These are phyloP conservation scores for Pasiphila rectangulata DNA, from an alignment of 2,888 invertebrate species.

Conservation along the genomic window DNA sequence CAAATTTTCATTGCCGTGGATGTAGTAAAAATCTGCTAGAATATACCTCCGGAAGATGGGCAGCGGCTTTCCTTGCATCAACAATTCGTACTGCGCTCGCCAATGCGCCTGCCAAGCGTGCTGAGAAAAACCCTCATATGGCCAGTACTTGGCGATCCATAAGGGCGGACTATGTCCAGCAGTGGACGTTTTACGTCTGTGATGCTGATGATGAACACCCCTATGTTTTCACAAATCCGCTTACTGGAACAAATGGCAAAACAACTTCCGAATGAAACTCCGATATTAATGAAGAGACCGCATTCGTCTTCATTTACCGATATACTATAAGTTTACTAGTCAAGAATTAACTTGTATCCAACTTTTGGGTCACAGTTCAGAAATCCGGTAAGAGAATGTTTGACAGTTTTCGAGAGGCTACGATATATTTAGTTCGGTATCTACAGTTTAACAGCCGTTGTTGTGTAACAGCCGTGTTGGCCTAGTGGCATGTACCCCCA, in stretches of 20 bases:
- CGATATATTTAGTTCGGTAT: conserved; percentile 33
- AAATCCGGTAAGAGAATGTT: conserved; percentile 27
- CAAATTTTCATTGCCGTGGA: too few relatives aligned
- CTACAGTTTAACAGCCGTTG: too few relatives aligned
- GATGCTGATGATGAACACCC: background rate
- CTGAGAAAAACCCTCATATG: too few relatives aligned
- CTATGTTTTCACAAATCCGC: conserved; percentile 29
- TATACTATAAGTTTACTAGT: conserved; percentile 55
- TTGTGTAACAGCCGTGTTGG: too few relatives aligned
- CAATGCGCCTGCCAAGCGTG: too few relatives aligned
- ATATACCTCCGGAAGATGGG: too few relatives aligned
- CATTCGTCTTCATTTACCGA: conserved; percentile 73
- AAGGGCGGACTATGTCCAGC: too few relatives aligned
- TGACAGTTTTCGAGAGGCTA: conserved; percentile 29
- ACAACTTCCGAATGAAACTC: conserved; percentile 70
- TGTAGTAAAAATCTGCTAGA: too few relatives aligned
- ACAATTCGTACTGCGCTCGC: too few relatives aligned
- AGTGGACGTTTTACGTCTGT: background rate
- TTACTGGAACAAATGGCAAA: conserved; percentile 73
- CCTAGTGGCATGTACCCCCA: too few relatives aligned
- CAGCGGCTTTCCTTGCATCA: too few relatives aligned
- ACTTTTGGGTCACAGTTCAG: conserved; percentile 27
- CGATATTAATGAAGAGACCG: conserved; percentile 67
- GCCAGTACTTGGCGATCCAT: too few relatives aligned
- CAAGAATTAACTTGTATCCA: conserved; percentile 46